These are phyloP conservation scores for Diaprepes abbreviatus DNA, from an alignment of 2,888 invertebrate species.

Conservation along the genomic window DNA sequence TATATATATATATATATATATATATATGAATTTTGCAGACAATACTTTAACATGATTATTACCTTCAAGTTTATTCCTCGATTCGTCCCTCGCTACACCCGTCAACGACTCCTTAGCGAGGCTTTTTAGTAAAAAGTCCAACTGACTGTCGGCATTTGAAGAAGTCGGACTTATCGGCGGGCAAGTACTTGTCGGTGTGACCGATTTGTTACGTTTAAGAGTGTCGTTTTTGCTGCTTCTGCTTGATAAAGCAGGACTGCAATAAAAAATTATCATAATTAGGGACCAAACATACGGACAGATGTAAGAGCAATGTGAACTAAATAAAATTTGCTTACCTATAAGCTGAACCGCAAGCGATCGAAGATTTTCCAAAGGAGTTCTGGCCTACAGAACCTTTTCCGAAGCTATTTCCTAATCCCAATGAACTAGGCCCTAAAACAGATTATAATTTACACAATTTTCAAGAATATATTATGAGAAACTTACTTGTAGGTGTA, in stretches of 20 bases:
- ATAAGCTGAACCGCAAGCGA: constrained; percentile 65
- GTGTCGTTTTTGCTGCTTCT: constrained; percentile 67
- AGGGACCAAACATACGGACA: too few relatives aligned
- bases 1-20: too few relatives aligned
- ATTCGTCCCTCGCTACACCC: constrained; percentile 69
- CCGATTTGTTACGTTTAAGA: constrained; percentile 60
- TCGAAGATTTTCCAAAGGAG: constrained; percentile 67
- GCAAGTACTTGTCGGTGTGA: constrained; percentile 51
- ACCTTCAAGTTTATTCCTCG: constrained; percentile 69
- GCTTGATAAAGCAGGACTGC: constrained; percentile 67
- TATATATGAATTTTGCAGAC: too few relatives aligned
- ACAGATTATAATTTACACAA: neutral
- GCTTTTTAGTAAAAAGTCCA: constrained; percentile 84
- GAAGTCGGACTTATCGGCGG: constrained; percentile 58
- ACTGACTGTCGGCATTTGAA: constrained; percentile 67
- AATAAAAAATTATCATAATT: constrained; percentile 40
- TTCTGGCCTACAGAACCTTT: constrained; percentile 60
- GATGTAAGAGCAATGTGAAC: too few relatives aligned
- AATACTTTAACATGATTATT: constrained; percentile 42
- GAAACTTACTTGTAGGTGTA: constrained; percentile 53
- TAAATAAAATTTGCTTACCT: constrained; percentile 62
- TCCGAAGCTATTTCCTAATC: constrained; percentile 61
- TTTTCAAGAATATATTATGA: neutral
- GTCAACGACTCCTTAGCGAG: constrained; percentile 78
- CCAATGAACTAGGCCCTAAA: constrained; percentile 60